Base-by-base conservation (phyloP, 64 coral and sea anemone species). In the Montipora sp. region DNA sequence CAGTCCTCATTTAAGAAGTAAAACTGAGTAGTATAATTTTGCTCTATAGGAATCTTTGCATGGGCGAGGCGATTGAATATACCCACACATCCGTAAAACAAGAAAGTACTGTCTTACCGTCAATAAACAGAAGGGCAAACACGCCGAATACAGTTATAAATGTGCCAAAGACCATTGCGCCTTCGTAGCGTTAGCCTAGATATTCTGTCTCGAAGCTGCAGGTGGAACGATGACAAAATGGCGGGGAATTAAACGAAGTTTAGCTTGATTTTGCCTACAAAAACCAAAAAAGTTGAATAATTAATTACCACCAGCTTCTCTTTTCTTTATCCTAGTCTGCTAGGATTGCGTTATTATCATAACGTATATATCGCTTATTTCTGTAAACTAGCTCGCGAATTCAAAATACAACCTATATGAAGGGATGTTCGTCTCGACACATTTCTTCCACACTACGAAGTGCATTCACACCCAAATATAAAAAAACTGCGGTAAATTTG, bases 261-360 rank as follows among this genome's bases (percentile, higher is more conserved):
- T 85, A 71, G 63, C 61, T 71, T 85, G 82, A 85, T 71, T 85
- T 68, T 49, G 18, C 59, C 82, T 85, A 50, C 65, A 85, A 85
- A 63, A 85, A 71, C 82, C 82, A 85, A 85, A 85, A 85, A 49
- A 47, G 48, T 36, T 85, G 63, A 85, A 85, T 85, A 49, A 85
- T 85, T 85, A 72, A 85, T 85, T 50, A 85, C 82, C 47, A 71
- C 60, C 82, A 85, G 82, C 63, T 85, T 78, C 71, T 70, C 82
- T 70, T 85, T 50, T 22, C 81, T 85, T 85, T 72, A 85, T 85
- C 65, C 2, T 10, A 85, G 60, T 71, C 2, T 18, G 44, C 65
- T 85, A 46, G 44, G 46, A 78, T 50, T 19, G 5, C 47, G 11
- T 18, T 78, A 78, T 78, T 78, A 78, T 78, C 4, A 76, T 76